Conservation (phyloP, 2,888 invertebrate species). For the Cheilosia vernalis region DNA sequence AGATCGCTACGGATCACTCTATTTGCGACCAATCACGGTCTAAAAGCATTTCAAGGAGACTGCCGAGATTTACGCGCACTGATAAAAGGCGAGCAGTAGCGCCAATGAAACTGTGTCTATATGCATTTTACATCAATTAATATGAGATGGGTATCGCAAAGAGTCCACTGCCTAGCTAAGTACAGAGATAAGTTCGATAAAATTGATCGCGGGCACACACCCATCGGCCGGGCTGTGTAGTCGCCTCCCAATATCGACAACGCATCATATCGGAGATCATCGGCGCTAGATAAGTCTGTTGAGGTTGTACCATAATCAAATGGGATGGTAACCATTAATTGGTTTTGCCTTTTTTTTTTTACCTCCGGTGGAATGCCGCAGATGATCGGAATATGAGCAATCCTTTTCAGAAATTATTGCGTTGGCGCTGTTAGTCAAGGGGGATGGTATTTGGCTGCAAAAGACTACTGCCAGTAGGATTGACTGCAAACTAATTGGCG, state of each 20-base stretch:
- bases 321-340: conserved; percentile 69
- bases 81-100: conserved; percentile 52
- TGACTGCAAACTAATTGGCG: no score
- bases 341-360: conserved; percentile 24
- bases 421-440: conserved; percentile 22
- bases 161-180: conserved; percentile 55
- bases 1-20: conserved; percentile 22
- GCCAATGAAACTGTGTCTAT: conserved; percentile 21
- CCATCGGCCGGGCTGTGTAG: conserved; percentile 38
- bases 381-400: conserved; percentile 19
- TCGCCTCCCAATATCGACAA: conserved; percentile 40
- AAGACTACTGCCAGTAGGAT: no score
- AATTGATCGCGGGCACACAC: conserved; percentile 45
- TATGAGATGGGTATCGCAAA: conserved; percentile 54
- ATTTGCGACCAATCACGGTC: conserved; percentile 20
- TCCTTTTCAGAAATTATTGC: conserved; percentile 18
- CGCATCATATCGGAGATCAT: conserved; percentile 44
- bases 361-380: conserved; percentile 21
- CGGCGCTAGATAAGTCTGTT: conserved; percentile 32
- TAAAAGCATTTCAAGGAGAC: conserved; percentile 71
- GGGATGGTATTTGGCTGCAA: neutral
- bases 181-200: conserved; percentile 49
- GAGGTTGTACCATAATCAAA: conserved; percentile 59
- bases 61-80: conserved; percentile 54
- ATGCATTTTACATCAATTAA: conserved; percentile 68